Evolutionary conservation across 2,888 invertebrate genomes (phyloP), one percentile per base, ranked within the genome.

Genomic region (Syrista parreyssii): DNA sequence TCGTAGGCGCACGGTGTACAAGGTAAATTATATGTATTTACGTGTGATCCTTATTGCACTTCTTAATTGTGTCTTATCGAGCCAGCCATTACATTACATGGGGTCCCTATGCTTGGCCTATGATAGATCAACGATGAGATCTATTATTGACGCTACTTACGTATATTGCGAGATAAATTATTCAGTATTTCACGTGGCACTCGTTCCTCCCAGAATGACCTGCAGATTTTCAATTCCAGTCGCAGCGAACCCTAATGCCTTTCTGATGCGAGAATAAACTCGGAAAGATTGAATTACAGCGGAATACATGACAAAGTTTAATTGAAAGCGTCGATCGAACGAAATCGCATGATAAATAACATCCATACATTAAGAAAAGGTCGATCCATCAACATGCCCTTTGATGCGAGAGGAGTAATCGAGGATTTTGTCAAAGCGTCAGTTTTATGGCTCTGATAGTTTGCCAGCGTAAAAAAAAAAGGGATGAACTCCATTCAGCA

Each of bases 281-380:
- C 11, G 6, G 2, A 71, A 71, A 71, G 30, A 71, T 11, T 3
- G 30, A 30, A 33, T 32, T 71, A 33, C 33, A 71, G n/a, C 30
- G 23, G 6, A 23, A 71, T 30, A 33, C 30, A 71, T 15, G 3
- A 9, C 1, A 71, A 30, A 23, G 12, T 71, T 15, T 30, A 71
- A 71, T 71, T 71, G 3, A 40, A 32, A n/a, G 9, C 68, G 75
- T 32, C 72, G 33, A 73, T 78, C 75, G 34, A 78, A 31, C 30
- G 40, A 32, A 68, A 11, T 74, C 68, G 34, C n/a, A 79, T 69
- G 79, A 79, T 79, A 74, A 69, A 76, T 76, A 69, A 40, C 23
- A 55, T 55, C 9, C 74, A 33, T 23, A 23, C 23, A 68, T 69
- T 55, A 40, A 68, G 3, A 35, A 23, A n/a, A 9, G 68, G 6